Conservation (phyloP, 2,113 vertebrate genomes). For the Serilophus lunatus region DNA sequence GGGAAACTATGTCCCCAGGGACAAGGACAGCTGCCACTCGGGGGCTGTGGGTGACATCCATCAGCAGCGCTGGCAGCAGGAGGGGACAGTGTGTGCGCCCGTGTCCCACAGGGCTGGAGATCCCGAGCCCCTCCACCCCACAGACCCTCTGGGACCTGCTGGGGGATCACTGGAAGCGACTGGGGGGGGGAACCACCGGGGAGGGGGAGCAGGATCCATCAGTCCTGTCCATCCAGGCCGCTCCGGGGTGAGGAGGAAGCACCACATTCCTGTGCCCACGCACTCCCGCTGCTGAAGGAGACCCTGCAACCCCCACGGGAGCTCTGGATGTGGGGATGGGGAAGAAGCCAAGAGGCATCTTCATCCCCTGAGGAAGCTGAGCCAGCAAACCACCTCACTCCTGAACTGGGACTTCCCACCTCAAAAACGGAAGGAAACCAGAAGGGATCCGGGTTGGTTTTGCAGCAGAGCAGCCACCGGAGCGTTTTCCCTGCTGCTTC, state of each 20-base stretch:
- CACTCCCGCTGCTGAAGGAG: background rate
- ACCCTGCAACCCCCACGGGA: accelerated
- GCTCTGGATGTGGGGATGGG: accelerated
- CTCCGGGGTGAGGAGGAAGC: accelerated
- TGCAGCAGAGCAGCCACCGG: accelerated
- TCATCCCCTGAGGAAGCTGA: accelerated
- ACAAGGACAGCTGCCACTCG: background rate
- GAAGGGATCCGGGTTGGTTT: accelerated
- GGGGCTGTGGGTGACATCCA: background rate
- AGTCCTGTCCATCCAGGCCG: accelerated
- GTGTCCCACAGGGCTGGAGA: accelerated
- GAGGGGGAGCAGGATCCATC: background rate
- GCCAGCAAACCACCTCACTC: accelerated
- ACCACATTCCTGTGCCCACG: accelerated
- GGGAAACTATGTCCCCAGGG: background rate
- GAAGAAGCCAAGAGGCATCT: background rate
- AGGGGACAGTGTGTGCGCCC: accelerated
- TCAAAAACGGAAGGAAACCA: accelerated
- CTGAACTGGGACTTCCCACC: background rate
- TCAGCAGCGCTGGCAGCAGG: accelerated
- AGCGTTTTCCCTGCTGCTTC: background rate
- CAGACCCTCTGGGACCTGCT: background rate
- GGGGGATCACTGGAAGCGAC: background rate
- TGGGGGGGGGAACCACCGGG: background rate
- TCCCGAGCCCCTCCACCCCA: background rate